Percentiles rank a stretch among this genome's conserved stretches.
Conservation (phyloP, 2,113 vertebrate species). For the Murina feae region DNA sequence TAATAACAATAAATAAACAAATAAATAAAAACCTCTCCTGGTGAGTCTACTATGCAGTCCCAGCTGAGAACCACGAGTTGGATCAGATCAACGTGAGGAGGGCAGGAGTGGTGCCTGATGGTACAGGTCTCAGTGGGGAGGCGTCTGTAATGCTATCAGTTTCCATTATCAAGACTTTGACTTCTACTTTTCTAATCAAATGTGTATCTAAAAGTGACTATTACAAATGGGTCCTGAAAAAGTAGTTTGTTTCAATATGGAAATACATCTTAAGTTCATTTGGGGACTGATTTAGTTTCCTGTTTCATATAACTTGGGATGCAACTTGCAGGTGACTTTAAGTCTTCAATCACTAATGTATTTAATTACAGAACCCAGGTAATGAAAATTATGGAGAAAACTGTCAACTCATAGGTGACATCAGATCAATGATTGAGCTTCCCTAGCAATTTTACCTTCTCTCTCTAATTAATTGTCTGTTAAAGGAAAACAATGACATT, state of each 20-base stretch:
- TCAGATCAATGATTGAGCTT: slow-evolving; percentile 67
- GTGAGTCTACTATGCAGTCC: background rate
- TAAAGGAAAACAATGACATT: slow-evolving; percentile 61
- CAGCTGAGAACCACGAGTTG: background rate
- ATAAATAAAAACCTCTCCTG: background rate
- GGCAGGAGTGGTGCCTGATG: background rate
- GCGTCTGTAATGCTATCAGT: background rate
- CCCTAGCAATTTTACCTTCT: slow-evolving; percentile 56
- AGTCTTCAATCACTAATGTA: slow-evolving; percentile 68
- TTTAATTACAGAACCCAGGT: slow-evolving; percentile 67
- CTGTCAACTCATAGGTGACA: slow-evolving; percentile 61
- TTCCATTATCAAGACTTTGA: background rate
- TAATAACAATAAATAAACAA: too few relatives aligned
- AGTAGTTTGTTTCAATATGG: background rate
- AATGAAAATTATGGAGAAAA: slow-evolving; percentile 72
- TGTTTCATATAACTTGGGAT: slow-evolving; percentile 68
- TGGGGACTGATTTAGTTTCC: background rate
- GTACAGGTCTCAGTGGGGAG: background rate
- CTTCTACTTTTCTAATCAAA: background rate
- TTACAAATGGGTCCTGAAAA: background rate
- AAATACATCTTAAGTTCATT: slow-evolving; percentile 13
- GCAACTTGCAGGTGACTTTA: slow-evolving; percentile 65
- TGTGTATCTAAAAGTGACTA: background rate
- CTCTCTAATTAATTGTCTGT: slow-evolving; percentile 60
- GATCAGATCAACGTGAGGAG: background rate